A percentile compares a stretch with the other conserved stretches of the same genome.
Evolutionary conservation across 1,140 invertebrate species (phyloP).

Genomic region (Dreissena polymorpha): DNA sequence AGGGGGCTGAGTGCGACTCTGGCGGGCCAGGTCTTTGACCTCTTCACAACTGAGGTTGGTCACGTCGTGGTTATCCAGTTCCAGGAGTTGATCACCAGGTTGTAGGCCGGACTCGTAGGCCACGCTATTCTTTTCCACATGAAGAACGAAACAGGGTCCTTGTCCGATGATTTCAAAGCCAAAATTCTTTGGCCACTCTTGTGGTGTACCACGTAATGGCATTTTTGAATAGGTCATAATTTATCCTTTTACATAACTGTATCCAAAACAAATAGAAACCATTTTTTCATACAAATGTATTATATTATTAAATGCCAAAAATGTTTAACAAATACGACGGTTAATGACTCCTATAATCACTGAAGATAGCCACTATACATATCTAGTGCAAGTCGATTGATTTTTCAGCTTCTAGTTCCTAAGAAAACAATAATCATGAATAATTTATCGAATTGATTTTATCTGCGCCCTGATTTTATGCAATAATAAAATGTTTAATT

Average conservation of each 20-base stretch:
- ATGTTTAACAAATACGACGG: no score
- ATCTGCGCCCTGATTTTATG: no score
- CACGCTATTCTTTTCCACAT: constrained; percentile 73
- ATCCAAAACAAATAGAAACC: no score
- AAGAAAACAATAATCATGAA: no score
- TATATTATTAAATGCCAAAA: no score
- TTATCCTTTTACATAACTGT: not conserved
- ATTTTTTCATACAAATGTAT: no score
- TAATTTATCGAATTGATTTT: no score
- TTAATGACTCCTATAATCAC: no score
- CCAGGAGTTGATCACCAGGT: constrained; percentile 77
- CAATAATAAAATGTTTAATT: no score
- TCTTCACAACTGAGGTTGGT: constrained; percentile 70
- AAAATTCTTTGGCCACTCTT: constrained; percentile 76
- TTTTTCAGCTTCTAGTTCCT: no score
- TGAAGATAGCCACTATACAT: no score
- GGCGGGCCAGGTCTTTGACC: constrained; percentile 71
- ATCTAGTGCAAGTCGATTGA: no score
- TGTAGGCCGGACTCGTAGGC: constrained; percentile 74
- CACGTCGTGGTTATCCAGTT: constrained; percentile 77
- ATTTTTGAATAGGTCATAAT: constrained; percentile 61
- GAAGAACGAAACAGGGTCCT: constrained; percentile 76
- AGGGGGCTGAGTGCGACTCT: constrained; percentile 65
- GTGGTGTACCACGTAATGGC: constrained; percentile 60
- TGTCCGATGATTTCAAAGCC: constrained; percentile 78